phyloP scores from a whole-genome alignment of 92 coral and sea anemone species.

The Zoanthus sansibaricus region DNA sequence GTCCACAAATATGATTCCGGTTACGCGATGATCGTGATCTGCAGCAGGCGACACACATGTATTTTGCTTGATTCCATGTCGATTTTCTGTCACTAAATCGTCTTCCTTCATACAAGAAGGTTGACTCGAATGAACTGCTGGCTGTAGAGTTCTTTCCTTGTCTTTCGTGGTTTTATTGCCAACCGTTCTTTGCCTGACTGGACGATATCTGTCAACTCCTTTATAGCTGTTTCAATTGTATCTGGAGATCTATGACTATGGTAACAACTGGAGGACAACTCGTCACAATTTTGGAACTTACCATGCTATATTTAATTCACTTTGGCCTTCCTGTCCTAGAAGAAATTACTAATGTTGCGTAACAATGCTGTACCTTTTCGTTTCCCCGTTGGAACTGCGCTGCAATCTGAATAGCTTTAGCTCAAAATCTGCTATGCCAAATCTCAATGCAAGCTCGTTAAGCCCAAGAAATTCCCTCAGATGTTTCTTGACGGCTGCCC shows the following conservation, averaged over 20 bases:
- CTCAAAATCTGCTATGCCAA: conserved; percentile 9
- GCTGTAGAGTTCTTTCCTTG: not conserved
- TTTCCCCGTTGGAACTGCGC: conserved; percentile 37
- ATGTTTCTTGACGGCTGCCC: conserved; percentile 34
- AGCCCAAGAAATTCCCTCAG: conserved; percentile 39
- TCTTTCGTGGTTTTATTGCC: not conserved
- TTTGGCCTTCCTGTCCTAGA: not conserved
- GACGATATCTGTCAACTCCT: not conserved
- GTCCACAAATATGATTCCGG: conserved; percentile 25
- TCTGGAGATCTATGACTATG: no score
- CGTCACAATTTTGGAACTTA: not conserved
- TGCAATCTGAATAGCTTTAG: conserved; percentile 3
- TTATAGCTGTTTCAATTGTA: not conserved
- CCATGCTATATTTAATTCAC: not conserved
- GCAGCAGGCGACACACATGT: not conserved
- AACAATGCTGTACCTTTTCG: conserved; percentile 37
- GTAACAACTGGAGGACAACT: no score
- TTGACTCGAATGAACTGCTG: not conserved
- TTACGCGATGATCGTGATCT: conserved; percentile 1
- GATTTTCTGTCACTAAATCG: not conserved
- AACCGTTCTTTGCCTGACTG: not conserved
- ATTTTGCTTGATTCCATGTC: not conserved
- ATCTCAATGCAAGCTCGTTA: conserved; percentile 19
- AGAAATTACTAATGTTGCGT: conserved; percentile 10
- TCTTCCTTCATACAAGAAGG: not conserved